phyloP scores from a whole-genome alignment of 2,113 vertebrate genomes.

The Vidua chalybeata region DNA sequence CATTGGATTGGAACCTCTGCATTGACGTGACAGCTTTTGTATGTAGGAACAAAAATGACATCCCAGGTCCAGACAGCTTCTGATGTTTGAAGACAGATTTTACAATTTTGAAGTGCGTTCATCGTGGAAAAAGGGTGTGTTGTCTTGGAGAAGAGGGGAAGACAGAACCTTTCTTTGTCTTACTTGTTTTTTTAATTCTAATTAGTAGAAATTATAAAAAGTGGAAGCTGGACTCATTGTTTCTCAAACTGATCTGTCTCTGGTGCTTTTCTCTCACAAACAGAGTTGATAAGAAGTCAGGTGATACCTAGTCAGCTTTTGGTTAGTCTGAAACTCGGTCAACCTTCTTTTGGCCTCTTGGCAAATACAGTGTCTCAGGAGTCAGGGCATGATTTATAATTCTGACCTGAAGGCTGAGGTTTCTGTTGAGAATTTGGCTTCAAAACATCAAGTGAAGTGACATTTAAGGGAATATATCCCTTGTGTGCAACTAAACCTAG shows the following conservation, averaged over 20 bases:
- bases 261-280: background rate
- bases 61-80: background rate
- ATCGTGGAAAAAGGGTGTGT: background rate
- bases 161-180: background rate
- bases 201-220: background rate
- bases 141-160: background rate
- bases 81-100: background rate
- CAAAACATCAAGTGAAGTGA: background rate
- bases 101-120: background rate
- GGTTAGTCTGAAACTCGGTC: background rate
- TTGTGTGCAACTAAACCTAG: background rate
- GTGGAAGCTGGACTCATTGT: constrained; percentile 8
- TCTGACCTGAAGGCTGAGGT: background rate
- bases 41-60: background rate
- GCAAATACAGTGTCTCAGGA: background rate
- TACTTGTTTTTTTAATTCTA: background rate
- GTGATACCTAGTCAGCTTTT: background rate
- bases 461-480: background rate
- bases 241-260: background rate
- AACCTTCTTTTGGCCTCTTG: background rate
- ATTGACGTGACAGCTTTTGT: background rate
- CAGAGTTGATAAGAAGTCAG: background rate
- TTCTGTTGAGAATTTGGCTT: background rate
- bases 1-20: background rate
- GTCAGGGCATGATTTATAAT: background rate